These are phyloP conservation scores for Lasius platythorax DNA, from an alignment of 2,888 invertebrate species.

Conservation along the genomic window DNA sequence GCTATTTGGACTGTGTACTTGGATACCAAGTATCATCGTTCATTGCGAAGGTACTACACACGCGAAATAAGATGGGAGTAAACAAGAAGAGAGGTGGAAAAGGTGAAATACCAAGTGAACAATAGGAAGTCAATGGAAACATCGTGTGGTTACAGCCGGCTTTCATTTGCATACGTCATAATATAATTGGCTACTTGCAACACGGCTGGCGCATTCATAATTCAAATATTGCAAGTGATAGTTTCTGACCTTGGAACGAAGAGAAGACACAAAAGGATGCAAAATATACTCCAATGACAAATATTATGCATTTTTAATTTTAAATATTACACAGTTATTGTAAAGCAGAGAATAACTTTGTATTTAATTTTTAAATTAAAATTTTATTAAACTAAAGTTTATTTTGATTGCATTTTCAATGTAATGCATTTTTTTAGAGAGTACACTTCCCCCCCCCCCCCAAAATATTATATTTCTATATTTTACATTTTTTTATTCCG, in stretches of 20 bases:
- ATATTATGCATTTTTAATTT: not conserved
- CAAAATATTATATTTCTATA: not conserved
- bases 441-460: not conserved
- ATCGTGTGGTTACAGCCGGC: conserved; percentile 42
- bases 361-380: not conserved
- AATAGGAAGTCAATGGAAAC: conserved; percentile 35
- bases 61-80: not conserved
- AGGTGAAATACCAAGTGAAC: not conserved
- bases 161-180: conserved; percentile 60
- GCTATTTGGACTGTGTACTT: conserved; percentile 51
- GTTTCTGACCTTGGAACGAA: conserved; percentile 45
- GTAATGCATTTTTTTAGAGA: not conserved
- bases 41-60: conserved; percentile 53
- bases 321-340: not conserved
- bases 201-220: conserved; percentile 45
- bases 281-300: not conserved
- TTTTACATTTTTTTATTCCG: not conserved
- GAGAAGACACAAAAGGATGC: not conserved
- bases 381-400: not conserved
- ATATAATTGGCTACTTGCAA: conserved; percentile 55
- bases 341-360: not conserved
- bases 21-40: conserved; percentile 55
- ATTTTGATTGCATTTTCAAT: not conserved
- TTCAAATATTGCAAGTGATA: conserved; percentile 26
- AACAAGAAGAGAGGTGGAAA: not conserved